A percentile compares a stretch with the other conserved stretches of the same genome.
These are phyloP conservation scores for Nemurella pictetii DNA, from an alignment of 2,888 invertebrate species.

Conservation along the genomic window DNA sequence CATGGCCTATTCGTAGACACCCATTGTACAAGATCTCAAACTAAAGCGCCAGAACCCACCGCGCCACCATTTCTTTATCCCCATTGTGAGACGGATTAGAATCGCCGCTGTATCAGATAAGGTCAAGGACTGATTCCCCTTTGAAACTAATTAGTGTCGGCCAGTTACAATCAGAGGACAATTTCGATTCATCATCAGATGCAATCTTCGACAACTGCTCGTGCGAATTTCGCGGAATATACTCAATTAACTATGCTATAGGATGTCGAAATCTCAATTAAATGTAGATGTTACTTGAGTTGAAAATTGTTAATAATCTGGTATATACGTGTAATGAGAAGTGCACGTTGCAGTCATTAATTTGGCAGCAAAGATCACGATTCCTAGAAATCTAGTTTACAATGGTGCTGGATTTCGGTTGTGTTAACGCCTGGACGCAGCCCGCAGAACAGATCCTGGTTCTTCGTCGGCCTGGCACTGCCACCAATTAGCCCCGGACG, in stretches of 20 bases:
- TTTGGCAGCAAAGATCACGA: background rate
- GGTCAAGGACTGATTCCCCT: background rate
- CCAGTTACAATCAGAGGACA: background rate
- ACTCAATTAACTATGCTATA: background rate
- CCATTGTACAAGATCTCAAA: background rate
- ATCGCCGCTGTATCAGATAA: background rate
- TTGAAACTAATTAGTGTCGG: background rate
- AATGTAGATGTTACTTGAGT: background rate
- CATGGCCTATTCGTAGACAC: no score
- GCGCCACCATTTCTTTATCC: background rate
- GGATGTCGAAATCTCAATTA: background rate
- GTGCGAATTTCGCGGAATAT: background rate
- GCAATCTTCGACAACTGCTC: background rate
- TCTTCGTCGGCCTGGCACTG: background rate
- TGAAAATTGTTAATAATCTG: background rate
- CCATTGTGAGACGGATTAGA: background rate
- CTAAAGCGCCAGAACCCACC: background rate
- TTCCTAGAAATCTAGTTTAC: background rate
- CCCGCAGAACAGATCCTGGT: background rate
- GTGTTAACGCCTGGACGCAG: background rate
- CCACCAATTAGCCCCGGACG: no score
- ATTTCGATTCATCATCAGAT: background rate
- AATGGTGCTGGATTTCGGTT: background rate
- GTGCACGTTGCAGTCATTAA: background rate
- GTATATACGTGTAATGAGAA: background rate